phyloP scores from a whole-genome alignment of 2,113 vertebrate species.

The Siniperca chuatsi region DNA sequence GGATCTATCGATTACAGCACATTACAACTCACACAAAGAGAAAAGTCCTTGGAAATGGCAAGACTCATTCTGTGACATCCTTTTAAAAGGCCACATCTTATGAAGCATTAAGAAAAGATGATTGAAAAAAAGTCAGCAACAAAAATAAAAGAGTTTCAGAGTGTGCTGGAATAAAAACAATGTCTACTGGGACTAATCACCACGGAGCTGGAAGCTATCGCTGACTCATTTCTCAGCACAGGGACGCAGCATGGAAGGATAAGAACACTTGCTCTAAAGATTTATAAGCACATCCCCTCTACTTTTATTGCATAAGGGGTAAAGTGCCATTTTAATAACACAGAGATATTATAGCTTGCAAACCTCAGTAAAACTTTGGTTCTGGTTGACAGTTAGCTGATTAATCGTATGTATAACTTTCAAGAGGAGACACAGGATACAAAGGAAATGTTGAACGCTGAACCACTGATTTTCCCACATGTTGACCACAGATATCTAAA shows the following conservation, averaged over 20 bases:
- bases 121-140: slow-evolving; percentile 29
- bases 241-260: slow-evolving; percentile 46
- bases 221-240: slow-evolving; percentile 44
- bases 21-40: slow-evolving; percentile 57
- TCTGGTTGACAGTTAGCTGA: slow-evolving; percentile 45
- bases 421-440: not conserved
- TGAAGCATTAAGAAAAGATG: slow-evolving; percentile 24
- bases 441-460: not conserved
- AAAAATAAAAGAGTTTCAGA: slow-evolving; percentile 34
- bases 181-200: slow-evolving; percentile 47
- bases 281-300: slow-evolving; percentile 66
- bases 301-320: slow-evolving; percentile 74
- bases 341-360: slow-evolving; percentile 67
- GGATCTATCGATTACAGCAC: slow-evolving; percentile 58
- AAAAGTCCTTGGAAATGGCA: slow-evolving; percentile 56
- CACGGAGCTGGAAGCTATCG: slow-evolving; percentile 27
- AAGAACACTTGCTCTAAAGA: slow-evolving; percentile 52
- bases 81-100: slow-evolving; percentile 53
- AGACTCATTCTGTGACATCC: slow-evolving; percentile 45
- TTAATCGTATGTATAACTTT: slow-evolving; percentile 28
- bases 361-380: slow-evolving; percentile 50
- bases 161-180: slow-evolving; percentile 45
- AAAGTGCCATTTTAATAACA: slow-evolving; percentile 79
- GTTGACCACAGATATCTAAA: not conserved
- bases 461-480: not conserved